phyloP scores from a whole-genome alignment of 2,888 invertebrate genomes.

The Thelaira solivaga region DNA sequence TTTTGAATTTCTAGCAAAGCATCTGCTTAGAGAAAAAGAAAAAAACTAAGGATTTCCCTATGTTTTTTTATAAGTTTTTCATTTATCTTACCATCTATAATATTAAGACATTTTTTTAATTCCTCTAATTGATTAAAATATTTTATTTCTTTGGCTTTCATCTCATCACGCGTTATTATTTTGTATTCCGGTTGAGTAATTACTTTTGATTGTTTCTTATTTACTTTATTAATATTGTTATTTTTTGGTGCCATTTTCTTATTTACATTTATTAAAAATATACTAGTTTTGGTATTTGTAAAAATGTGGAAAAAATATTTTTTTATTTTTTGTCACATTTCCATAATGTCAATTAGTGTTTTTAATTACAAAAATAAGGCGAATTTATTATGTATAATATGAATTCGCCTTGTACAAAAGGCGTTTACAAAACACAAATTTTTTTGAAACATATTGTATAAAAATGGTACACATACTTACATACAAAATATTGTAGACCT shows the following conservation, averaged over 20 bases:
- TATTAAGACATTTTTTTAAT: not conserved
- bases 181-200: not conserved
- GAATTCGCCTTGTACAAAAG: too few species aligned
- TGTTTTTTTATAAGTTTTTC: not conserved
- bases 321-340: too few species aligned
- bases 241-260: constrained; percentile 11
- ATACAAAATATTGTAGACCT: too few species aligned
- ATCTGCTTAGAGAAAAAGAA: not conserved
- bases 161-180: not conserved
- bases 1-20: not conserved
- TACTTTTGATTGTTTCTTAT: not conserved
- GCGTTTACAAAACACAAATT: too few species aligned
- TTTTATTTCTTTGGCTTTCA: not conserved
- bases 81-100: constrained; percentile 14
- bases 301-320: too few species aligned
- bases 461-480: too few species aligned
- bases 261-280: too few species aligned
- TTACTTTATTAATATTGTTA: not conserved
- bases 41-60: not conserved
- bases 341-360: too few species aligned
- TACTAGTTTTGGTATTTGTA: too few species aligned
- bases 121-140: not conserved
- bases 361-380: too few species aligned
- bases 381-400: too few species aligned
- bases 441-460: too few species aligned